Conservation (phyloP, 2,113 vertebrate species). For the Poeciliopsis turrubarensis region DNA sequence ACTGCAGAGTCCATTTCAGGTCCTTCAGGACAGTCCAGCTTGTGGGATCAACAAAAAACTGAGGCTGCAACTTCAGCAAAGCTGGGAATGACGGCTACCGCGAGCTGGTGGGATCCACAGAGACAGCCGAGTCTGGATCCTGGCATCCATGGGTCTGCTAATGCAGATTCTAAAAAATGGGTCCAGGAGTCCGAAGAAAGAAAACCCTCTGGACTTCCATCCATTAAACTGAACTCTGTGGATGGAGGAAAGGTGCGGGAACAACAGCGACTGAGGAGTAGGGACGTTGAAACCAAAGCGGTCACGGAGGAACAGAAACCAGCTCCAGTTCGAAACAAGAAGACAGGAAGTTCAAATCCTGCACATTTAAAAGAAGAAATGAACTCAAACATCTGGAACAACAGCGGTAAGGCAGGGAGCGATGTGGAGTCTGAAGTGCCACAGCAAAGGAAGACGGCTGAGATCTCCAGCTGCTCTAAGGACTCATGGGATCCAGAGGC, state of each 20-base stretch:
- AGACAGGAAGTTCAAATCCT: neutral
- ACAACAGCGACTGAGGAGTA: conserved; percentile 23
- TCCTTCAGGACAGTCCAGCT: neutral
- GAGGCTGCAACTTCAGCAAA: neutral
- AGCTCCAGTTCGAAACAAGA: conserved; percentile 16
- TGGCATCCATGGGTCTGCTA: neutral
- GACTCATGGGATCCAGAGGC: conserved; percentile 17
- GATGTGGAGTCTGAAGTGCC: neutral
- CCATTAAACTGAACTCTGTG: neutral
- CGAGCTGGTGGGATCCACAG: conserved; percentile 25
- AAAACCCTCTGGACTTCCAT: neutral
- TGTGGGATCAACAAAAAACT: conserved; percentile 33
- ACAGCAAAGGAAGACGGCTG: conserved; percentile 6
- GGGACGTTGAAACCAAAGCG: conserved; percentile 11
- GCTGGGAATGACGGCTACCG: neutral
- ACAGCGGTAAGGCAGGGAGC: neutral
- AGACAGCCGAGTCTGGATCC: neutral
- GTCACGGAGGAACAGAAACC: neutral
- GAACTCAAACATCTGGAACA: conserved; percentile 3
- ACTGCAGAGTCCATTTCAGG: neutral
- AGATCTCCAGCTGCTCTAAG: neutral
- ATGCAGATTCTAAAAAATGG: conserved; percentile 3
- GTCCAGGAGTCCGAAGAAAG: neutral
- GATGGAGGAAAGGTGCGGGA: conserved; percentile 8
- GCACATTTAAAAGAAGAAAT: neutral